phyloP scores from a whole-genome alignment of 2,113 vertebrate species.

The Callipepla squamata region DNA sequence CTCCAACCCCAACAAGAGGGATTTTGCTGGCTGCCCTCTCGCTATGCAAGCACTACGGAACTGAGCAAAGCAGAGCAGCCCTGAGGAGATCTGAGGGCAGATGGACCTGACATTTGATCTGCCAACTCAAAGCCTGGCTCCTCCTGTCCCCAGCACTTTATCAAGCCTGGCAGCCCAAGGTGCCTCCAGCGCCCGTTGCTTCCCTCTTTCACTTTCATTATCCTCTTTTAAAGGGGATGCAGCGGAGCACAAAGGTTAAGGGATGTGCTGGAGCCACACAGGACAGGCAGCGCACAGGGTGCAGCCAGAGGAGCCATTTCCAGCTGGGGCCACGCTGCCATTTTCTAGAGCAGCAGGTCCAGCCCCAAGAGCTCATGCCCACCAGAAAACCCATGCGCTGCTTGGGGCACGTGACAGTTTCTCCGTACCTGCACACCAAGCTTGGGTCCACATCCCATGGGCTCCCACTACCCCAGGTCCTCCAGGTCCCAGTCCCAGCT shows the following conservation, averaged over 20 bases:
- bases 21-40: not conserved
- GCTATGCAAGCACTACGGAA: not conserved
- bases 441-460: fast-evolving
- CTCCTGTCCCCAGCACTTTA: not conserved
- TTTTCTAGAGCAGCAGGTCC: not conserved
- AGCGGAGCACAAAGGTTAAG: not conserved
- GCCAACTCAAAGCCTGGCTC: not conserved
- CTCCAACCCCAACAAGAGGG: not conserved
- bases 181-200: not conserved
- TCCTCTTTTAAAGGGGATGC: conserved; percentile 26
- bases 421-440: not conserved
- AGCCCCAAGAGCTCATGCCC: not conserved
- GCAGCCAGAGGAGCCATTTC: not conserved
- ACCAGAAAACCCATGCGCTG: not conserved
- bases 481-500: not conserved
- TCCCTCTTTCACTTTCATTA: conserved; percentile 41
- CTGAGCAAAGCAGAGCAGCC: not conserved
- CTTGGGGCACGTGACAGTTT: not conserved
- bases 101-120: not conserved
- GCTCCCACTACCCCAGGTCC: not conserved
- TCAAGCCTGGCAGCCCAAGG: not conserved
- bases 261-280: not conserved
- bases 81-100: not conserved
- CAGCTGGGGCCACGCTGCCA: not conserved
- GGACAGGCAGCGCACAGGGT: fast-evolving